Percentiles rank a stretch among this genome's conserved stretches.
Evolutionary conservation across 2,888 invertebrate species (phyloP).

Genomic region (Xylota sylvarum): DNA sequence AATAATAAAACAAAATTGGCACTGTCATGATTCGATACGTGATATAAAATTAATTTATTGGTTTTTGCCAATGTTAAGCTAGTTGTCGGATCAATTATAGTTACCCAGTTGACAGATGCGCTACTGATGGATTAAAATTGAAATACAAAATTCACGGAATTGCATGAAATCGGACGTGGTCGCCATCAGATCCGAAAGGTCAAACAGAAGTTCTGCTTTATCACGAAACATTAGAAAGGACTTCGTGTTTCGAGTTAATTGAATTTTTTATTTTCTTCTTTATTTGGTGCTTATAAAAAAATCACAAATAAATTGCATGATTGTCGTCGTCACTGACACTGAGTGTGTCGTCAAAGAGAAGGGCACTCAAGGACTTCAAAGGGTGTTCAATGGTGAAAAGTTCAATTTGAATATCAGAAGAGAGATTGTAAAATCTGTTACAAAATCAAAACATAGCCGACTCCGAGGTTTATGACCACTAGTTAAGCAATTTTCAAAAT

Average conservation of each 20-base stretch:
- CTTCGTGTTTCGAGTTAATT: not conserved
- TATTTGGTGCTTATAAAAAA: not conserved
- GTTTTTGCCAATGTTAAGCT: not conserved
- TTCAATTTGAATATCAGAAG: no score
- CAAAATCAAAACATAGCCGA: no score
- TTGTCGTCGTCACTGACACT: not conserved
- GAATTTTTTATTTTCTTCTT: not conserved
- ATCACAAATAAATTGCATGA: not conserved
- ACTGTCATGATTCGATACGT: not conserved
- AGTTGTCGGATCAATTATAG: not conserved
- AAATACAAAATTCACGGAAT: not conserved
- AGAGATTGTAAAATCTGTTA: no score
- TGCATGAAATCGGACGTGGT: not conserved
- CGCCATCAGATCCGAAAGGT: not conserved
- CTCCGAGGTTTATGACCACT: no score
- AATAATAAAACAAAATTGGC: not conserved
- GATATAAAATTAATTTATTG: not conserved
- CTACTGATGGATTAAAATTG: not conserved
- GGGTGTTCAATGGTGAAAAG: no score
- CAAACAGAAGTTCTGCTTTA: not conserved
- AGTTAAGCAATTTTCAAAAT: no score
- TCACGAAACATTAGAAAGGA: slow-evolving; percentile 4
- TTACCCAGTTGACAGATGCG: not conserved
- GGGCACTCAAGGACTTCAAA: not conserved
- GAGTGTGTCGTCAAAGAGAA: not conserved